Conservation (phyloP, 2,888 invertebrate species). For the Lithosia quadra region DNA sequence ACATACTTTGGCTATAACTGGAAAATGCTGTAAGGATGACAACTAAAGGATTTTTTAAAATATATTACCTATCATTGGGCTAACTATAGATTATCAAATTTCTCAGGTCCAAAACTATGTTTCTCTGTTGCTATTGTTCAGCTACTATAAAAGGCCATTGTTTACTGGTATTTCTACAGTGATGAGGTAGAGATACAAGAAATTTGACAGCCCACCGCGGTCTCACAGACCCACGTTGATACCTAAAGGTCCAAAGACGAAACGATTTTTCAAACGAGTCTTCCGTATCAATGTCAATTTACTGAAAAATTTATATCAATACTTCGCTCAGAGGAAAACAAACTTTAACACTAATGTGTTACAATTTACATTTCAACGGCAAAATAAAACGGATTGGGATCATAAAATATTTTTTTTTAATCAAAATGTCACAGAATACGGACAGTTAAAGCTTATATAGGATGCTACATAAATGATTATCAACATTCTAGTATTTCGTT, state of each 20-base stretch:
- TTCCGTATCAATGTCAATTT: not conserved
- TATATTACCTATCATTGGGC: too few relatives aligned
- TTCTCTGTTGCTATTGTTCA: not conserved
- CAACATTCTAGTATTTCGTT: not conserved
- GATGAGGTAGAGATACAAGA: not conserved
- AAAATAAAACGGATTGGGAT: slow-evolving; percentile 27
- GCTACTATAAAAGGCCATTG: not conserved
- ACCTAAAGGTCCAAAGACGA: not conserved
- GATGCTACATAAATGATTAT: not conserved
- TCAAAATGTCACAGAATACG: slow-evolving; percentile 42
- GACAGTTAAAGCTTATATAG: slow-evolving; percentile 38
- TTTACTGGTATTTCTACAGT: not conserved
- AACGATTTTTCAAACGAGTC: slow-evolving; percentile 3
- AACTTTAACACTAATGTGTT: not conserved
- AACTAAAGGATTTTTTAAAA: too few relatives aligned
- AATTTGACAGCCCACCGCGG: not conserved
- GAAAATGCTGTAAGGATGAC: too few relatives aligned
- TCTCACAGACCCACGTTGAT: not conserved
- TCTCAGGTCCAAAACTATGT: not conserved
- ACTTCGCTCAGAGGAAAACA: not conserved
- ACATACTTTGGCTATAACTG: too few relatives aligned
- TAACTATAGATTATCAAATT: too few relatives aligned
- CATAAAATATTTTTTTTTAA: slow-evolving; percentile 44
- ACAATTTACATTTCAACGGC: slow-evolving; percentile 20
- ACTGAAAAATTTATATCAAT: not conserved